phyloP scores from a whole-genome alignment of 2,797 vertebrate species.

The Masticophis lateralis region DNA sequence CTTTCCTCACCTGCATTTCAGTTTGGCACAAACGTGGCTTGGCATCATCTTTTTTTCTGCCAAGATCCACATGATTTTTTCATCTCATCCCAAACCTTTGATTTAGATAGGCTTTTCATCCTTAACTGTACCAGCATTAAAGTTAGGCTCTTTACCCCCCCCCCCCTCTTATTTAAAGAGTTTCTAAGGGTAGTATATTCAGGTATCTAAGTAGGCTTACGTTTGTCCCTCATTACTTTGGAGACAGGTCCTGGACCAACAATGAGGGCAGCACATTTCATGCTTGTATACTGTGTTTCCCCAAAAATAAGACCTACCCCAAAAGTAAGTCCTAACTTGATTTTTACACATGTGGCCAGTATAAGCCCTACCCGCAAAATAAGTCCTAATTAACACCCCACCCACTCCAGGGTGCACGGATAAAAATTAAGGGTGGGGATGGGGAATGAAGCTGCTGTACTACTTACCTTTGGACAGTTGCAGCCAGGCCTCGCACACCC shows the following conservation, averaged over 20 bases:
- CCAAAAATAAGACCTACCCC: too few relatives aligned
- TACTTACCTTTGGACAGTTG: too few relatives aligned
- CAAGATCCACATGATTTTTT: not conserved
- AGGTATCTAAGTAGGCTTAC: not conserved
- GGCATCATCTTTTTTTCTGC: not conserved
- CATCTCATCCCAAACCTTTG: not conserved
- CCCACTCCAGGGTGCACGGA: too few relatives aligned
- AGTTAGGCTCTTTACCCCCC: not conserved
- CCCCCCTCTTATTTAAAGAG: not conserved
- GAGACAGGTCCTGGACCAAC: not conserved
- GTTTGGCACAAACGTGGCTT: not conserved
- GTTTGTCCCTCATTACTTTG: not conserved
- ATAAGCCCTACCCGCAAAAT: too few relatives aligned
- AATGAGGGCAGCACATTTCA: not conserved
- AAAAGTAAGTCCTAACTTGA: too few relatives aligned
- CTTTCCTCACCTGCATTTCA: not conserved
- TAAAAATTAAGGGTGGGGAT: too few relatives aligned
- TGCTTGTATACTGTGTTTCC: not conserved
- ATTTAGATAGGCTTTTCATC: not conserved
- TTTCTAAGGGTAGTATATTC: not conserved
- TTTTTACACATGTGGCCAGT: too few relatives aligned
- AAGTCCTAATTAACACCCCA: too few relatives aligned
- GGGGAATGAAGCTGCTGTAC: too few relatives aligned
- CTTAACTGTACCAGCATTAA: not conserved
- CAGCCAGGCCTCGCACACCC: too few relatives aligned